These are phyloP conservation scores for Hofmannophila pseudospretella DNA, from an alignment of 2,888 invertebrate genomes.

Conservation along the genomic window DNA sequence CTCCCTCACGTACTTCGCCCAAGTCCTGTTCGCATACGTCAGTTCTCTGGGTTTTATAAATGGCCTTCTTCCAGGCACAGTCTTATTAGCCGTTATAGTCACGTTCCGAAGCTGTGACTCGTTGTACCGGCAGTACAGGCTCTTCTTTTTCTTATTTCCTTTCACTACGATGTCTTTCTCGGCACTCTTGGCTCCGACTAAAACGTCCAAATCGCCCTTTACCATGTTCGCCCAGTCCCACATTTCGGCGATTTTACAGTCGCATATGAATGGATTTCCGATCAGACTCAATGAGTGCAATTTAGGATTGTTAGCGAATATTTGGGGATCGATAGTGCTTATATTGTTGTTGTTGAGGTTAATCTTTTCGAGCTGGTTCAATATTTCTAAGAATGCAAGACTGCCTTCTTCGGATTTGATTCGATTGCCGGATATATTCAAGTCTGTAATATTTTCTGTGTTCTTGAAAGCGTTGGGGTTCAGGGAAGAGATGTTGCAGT, in stretches of 20 bases:
- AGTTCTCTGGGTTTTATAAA: constrained; percentile 78
- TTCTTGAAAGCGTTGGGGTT: constrained; percentile 79
- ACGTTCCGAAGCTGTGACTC: constrained; percentile 72
- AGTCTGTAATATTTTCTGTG: constrained; percentile 79
- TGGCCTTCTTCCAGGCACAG: constrained; percentile 73
- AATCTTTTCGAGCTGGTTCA: constrained; percentile 77
- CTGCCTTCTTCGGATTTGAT: constrained; percentile 67
- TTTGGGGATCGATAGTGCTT: constrained; percentile 75
- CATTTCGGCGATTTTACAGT: constrained; percentile 82
- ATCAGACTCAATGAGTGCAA: constrained; percentile 80
- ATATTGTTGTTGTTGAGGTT: constrained; percentile 82
- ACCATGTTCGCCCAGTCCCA: constrained; percentile 85
- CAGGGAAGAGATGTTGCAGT: constrained; percentile 79
- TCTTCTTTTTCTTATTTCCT: constrained; percentile 81
- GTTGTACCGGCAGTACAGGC: constrained; percentile 81
- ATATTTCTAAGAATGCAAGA: constrained; percentile 74
- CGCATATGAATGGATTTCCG: constrained; percentile 83
- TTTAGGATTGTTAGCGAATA: constrained; percentile 76
- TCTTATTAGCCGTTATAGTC: constrained; percentile 65
- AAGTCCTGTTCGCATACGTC: constrained; percentile 80
- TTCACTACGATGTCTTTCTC: constrained; percentile 80
- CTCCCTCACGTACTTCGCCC: constrained; percentile 85
- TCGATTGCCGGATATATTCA: constrained; percentile 79
- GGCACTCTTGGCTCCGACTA: constrained; percentile 81
- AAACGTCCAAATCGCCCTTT: constrained; percentile 80